Conservation (phyloP, 2,113 vertebrate species). For the Oncorhynchus clarkii region DNA sequence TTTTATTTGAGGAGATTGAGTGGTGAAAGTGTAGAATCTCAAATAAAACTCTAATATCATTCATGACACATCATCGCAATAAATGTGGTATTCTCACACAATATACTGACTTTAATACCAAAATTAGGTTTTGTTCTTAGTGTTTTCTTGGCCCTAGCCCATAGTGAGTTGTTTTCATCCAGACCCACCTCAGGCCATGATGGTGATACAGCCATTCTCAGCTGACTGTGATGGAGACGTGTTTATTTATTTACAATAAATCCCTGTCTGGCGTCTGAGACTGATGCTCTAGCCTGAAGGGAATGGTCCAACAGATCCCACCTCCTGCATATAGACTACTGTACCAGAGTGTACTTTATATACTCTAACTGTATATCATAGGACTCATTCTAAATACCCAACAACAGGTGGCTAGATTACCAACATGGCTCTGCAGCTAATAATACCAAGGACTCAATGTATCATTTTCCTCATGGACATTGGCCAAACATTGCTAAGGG, state of each 20-base stretch:
- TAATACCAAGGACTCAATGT: constrained; percentile 61
- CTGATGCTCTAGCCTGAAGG: neutral
- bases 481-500: constrained; percentile 49
- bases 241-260: neutral
- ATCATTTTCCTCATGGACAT: constrained; percentile 59
- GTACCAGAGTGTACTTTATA: neutral
- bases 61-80: neutral
- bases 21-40: neutral
- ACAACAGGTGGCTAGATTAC: constrained; percentile 69
- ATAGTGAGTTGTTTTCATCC: neutral
- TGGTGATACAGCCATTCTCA: neutral
- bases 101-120: neutral
- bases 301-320: neutral
- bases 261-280: neutral
- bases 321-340: neutral
- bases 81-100: neutral
- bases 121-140: neutral
- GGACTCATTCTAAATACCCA: constrained; percentile 61
- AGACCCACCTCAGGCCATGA: neutral
- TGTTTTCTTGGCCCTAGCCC: neutral
- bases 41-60: neutral
- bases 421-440: constrained; percentile 56
- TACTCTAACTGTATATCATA: constrained; percentile 31
- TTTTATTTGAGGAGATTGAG: neutral
- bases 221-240: neutral